Percentiles rank a stretch among this genome's conserved stretches.
phyloP scores from a whole-genome alignment of 2,888 invertebrate genomes.

The Crematogaster levior region DNA sequence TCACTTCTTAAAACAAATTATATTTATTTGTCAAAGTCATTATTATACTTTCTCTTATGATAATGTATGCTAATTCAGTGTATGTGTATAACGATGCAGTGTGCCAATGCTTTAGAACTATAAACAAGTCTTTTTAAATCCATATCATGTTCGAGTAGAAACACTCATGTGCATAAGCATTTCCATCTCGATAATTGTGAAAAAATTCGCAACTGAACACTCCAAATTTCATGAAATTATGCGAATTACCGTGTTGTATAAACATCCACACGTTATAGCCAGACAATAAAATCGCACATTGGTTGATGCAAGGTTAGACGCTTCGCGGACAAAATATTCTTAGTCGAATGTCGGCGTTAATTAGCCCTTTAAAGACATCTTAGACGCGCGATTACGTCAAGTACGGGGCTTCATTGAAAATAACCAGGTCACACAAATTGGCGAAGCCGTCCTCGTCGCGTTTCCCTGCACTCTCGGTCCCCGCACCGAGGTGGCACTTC shows the following conservation, averaged over 20 bases:
- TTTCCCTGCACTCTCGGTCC: conserved; percentile 42
- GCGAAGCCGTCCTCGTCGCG: conserved; percentile 45
- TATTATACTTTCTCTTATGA: background rate
- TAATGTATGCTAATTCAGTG: conserved; percentile 26
- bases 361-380: conserved; percentile 78
- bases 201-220: conserved; percentile 22
- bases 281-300: conserved; percentile 64
- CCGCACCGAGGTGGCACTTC: conserved; percentile 48
- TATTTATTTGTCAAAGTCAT: conserved; percentile 2
- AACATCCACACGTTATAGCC: conserved; percentile 38
- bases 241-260: conserved; percentile 48
- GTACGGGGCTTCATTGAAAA: conserved; percentile 77
- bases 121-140: background rate
- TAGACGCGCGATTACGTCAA: conserved; percentile 76
- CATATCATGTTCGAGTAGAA: conserved; percentile 28
- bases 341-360: conserved; percentile 70
- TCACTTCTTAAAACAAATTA: background rate
- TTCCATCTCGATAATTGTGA: conserved; percentile 17
- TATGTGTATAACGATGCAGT: background rate
- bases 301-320: conserved; percentile 38
- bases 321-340: conserved; percentile 34
- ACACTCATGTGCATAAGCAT: conserved; percentile 4
- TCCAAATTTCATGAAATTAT: background rate
- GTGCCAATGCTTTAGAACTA: background rate
- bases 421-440: conserved; percentile 79